Percentiles rank a stretch among this genome's conserved stretches.
Conservation (phyloP, 1,140 invertebrate genomes). For the Planococcus citri region DNA sequence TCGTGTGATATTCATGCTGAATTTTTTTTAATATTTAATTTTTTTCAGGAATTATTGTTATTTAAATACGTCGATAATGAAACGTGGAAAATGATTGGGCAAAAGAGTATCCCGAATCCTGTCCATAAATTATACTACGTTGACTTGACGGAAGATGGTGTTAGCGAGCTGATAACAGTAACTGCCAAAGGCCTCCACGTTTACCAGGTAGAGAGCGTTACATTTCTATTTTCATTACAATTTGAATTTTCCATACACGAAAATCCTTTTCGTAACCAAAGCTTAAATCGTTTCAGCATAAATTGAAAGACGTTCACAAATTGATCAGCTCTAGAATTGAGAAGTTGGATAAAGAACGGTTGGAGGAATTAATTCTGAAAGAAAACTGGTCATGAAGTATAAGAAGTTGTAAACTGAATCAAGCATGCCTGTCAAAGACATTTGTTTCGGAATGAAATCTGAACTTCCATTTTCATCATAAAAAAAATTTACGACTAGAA, state of each 20-base stretch:
- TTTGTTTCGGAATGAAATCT: too few relatives aligned
- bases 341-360: not conserved
- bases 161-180: not conserved
- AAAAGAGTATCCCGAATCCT: constrained; percentile 1
- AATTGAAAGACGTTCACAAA: not conserved
- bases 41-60: not conserved
- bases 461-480: too few relatives aligned
- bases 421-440: too few relatives aligned
- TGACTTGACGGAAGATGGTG: constrained; percentile 3
- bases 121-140: not conserved
- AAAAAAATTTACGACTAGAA: too few relatives aligned
- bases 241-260: too few relatives aligned
- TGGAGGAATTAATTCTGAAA: too few relatives aligned
- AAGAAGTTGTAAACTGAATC: too few relatives aligned
- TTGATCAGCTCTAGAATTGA: not conserved
- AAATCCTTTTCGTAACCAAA: not conserved
- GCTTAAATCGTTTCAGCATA: not conserved
- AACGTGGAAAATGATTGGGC: not conserved
- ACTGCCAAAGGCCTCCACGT: not conserved
- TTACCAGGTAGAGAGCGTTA: not conserved
- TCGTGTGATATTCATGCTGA: too few relatives aligned
- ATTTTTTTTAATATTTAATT: too few relatives aligned
- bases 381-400: too few relatives aligned
- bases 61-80: not conserved
- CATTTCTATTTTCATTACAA: not conserved